These are phyloP conservation scores for Brassicogethes aeneus DNA, from an alignment of 2,888 invertebrate genomes.

Conservation along the genomic window DNA sequence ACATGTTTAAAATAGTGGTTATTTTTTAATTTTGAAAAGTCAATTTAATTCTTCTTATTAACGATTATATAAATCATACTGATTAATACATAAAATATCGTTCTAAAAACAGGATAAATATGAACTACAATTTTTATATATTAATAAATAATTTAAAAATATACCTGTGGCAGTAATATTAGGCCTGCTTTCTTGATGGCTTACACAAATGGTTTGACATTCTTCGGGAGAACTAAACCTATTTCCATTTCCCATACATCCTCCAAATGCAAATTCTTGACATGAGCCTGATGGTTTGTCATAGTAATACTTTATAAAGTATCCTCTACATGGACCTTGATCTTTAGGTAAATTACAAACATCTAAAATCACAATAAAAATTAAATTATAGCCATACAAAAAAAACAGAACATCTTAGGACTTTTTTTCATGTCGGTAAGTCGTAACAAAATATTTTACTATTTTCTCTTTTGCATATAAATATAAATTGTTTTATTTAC, in stretches of 20 bases:
- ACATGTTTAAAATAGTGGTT: too few species aligned
- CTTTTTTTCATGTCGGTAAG: background rate
- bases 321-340: conserved; percentile 61
- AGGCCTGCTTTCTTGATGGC: conserved; percentile 47
- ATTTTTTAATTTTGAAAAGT: too few species aligned
- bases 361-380: conserved; percentile 43
- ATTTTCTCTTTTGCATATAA: background rate
- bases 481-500: conserved; percentile 47
- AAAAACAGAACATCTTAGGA: background rate
- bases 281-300: conserved; percentile 54
- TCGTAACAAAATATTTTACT: background rate
- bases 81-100: too few species aligned
- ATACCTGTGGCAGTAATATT: conserved; percentile 31
- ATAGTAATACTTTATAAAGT: conserved; percentile 62
- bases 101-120: too few species aligned
- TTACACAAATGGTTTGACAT: conserved; percentile 63
- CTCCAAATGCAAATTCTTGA: conserved; percentile 65
- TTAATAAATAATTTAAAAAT: too few species aligned
- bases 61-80: too few species aligned
- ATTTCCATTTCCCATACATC: conserved; percentile 79
- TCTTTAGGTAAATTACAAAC: conserved; percentile 60
- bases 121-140: too few species aligned
- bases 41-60: too few species aligned
- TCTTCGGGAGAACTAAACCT: conserved; percentile 66
- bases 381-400: conserved; percentile 5